Evolutionary conservation across 2,888 invertebrate genomes (phyloP).

Genomic region (Caenorhabditis sulstoni): DNA sequence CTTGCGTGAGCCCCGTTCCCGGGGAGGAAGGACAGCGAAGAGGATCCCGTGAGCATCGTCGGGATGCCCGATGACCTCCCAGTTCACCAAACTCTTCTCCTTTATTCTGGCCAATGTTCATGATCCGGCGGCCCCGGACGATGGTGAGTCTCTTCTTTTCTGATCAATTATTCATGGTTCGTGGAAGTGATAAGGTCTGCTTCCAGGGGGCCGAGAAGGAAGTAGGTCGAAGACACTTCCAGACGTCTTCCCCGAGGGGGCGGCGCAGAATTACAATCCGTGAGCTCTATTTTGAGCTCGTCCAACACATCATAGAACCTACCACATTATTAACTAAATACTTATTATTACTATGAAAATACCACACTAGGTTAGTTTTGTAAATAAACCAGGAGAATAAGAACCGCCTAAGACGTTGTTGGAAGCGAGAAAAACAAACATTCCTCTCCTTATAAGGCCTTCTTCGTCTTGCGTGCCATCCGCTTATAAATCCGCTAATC

Average conservation of each 20-base stretch:
- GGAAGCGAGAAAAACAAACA: slow-evolving; percentile 16
- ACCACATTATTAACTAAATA: no score
- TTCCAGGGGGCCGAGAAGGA: no score
- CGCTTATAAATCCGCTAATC: slow-evolving; percentile 51
- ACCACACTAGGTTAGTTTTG: not conserved
- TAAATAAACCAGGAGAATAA: slow-evolving; percentile 31
- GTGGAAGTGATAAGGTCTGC: no score
- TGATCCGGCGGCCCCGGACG: slow-evolving; percentile 76
- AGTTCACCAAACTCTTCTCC: slow-evolving; percentile 80
- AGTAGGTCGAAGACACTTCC: no score
- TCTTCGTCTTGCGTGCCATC: slow-evolving; percentile 43
- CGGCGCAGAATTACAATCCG: no score
- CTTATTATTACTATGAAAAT: not conserved
- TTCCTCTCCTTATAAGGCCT: not conserved
- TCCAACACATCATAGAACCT: no score
- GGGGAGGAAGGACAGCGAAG: not conserved
- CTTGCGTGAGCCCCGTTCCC: not conserved
- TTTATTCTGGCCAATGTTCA: slow-evolving; percentile 80
- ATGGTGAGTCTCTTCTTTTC: slow-evolving; percentile 49
- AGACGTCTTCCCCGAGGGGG: no score
- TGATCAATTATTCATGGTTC: no score
- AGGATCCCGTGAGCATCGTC: slow-evolving; percentile 18
- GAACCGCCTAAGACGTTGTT: not conserved
- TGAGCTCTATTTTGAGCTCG: no score
- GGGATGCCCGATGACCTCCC: slow-evolving; percentile 84